Evolutionary conservation across 35 echinoderm and acorn worm genomes (phyloP).

Genomic region (Stichopus chloronotus): DNA sequence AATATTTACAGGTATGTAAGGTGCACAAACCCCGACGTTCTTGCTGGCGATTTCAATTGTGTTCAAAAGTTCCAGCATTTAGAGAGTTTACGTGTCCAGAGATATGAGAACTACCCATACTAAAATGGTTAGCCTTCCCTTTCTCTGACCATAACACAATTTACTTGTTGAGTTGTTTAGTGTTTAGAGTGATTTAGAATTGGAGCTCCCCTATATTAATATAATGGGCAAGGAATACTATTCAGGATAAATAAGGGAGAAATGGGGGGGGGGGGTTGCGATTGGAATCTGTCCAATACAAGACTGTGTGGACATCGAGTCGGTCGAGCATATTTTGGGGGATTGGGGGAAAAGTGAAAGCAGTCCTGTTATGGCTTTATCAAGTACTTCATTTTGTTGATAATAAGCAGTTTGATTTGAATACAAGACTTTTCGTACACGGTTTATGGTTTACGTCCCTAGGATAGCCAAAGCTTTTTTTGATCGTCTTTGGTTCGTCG

Average conservation of each 20-base stretch:
- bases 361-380: too few species aligned
- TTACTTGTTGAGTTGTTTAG: too few species aligned
- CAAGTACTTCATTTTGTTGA: conserved; percentile 2
- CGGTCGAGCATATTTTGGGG: neutral
- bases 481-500: conserved; percentile 8
- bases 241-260: neutral
- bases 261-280: neutral
- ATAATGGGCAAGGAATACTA: conserved; percentile 1
- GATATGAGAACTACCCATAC: neutral
- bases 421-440: neutral
- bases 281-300: neutral
- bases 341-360: neutral
- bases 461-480: neutral
- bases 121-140: neutral
- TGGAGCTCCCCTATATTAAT: neutral
- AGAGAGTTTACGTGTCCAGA: too few species aligned
- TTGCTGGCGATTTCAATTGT: conserved; percentile 4
- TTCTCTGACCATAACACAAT: neutral
- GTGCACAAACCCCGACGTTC: neutral
- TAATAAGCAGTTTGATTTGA: neutral
- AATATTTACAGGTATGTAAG: conserved; percentile 2
- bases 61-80: conserved; percentile 6
- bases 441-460: neutral
- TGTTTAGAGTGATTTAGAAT: too few species aligned
- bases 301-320: too few species aligned